A percentile compares a stretch with the other conserved stretches of the same genome.
Conservation (phyloP, 2,797 vertebrate species). For the Etheostoma nigrum region DNA sequence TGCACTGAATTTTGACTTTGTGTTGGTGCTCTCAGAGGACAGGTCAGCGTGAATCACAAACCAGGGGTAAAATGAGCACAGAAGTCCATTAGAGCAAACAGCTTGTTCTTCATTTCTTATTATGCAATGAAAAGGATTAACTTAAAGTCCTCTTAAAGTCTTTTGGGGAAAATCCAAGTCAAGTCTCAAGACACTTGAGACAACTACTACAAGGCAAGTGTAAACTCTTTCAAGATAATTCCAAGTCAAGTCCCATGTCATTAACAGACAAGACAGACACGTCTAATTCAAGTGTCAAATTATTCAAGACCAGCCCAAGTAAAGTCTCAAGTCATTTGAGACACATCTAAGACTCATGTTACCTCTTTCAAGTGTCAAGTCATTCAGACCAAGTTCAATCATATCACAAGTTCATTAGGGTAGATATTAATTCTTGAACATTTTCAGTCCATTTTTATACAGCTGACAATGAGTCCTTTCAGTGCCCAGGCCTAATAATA, state of each 20-base stretch:
- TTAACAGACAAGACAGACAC: not conserved
- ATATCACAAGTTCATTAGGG: not conserved
- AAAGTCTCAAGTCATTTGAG: not conserved
- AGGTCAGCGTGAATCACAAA: not conserved
- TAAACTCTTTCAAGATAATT: not conserved
- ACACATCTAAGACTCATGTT: not conserved
- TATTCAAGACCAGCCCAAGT: not conserved
- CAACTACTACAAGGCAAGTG: not conserved
- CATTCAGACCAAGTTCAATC: not conserved
- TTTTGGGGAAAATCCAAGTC: not conserved
- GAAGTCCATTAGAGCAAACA: not conserved
- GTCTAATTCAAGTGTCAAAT: not conserved
- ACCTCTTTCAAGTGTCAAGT: not conserved
- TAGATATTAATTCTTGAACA: not conserved
- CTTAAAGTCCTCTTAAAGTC: not conserved
- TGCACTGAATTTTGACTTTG: not conserved
- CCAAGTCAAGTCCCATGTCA: not conserved
- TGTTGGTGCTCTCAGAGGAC: not conserved
- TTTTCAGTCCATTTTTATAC: not conserved
- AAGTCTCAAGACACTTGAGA: not conserved
- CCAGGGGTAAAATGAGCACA: not conserved
- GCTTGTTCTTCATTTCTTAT: not conserved
- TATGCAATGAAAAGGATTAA: not conserved
- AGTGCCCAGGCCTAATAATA: not conserved
- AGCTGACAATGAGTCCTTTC: not conserved